Evolutionary conservation across 2,797 vertebrate genomes (phyloP).

Genomic region (Limnodromus scolopaceus): DNA sequence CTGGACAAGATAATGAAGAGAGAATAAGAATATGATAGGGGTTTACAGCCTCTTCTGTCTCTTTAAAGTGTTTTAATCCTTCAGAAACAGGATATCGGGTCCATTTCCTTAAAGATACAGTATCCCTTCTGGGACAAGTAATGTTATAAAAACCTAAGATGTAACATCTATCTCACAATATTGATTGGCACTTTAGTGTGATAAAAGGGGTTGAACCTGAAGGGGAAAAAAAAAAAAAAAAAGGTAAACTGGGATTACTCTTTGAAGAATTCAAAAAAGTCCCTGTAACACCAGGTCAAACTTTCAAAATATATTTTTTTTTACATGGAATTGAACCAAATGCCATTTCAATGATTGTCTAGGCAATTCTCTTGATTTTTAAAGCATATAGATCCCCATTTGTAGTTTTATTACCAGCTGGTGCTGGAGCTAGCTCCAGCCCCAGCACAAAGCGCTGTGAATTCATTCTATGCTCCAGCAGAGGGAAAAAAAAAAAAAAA

Average conservation of each 20-base stretch:
- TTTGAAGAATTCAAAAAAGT: slow-evolving; percentile 69
- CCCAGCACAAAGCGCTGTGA: neutral
- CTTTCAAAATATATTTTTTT: slow-evolving; percentile 14
- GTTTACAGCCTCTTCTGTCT: slow-evolving; percentile 88
- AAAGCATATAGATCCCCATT: neutral
- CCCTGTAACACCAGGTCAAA: slow-evolving; percentile 60
- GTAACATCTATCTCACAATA: slow-evolving; percentile 81
- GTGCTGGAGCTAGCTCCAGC: neutral
- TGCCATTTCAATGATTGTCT: slow-evolving; percentile 53
- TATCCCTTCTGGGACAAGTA: slow-evolving; percentile 84
- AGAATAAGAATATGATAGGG: slow-evolving; percentile 87
- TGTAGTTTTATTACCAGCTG: slow-evolving; percentile 31
- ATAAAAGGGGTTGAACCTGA: slow-evolving; percentile 85
- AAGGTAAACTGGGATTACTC: slow-evolving; percentile 72
- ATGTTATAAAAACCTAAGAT: slow-evolving; percentile 85
- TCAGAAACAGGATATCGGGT: slow-evolving; percentile 85
- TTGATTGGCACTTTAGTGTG: slow-evolving; percentile 85
- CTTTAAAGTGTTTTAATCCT: slow-evolving; percentile 90
- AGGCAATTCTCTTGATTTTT: slow-evolving; percentile 55
- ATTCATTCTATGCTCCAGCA: slow-evolving; percentile 9
- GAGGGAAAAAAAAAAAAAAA: neutral
- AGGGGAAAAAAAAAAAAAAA: slow-evolving; percentile 64
- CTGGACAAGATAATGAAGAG: slow-evolving; percentile 91
- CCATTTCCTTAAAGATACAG: slow-evolving; percentile 89
- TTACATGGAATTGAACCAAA: slow-evolving; percentile 45